Conservation (phyloP, 2,113 vertebrate species). For the Hippocampus guttulatus region DNA sequence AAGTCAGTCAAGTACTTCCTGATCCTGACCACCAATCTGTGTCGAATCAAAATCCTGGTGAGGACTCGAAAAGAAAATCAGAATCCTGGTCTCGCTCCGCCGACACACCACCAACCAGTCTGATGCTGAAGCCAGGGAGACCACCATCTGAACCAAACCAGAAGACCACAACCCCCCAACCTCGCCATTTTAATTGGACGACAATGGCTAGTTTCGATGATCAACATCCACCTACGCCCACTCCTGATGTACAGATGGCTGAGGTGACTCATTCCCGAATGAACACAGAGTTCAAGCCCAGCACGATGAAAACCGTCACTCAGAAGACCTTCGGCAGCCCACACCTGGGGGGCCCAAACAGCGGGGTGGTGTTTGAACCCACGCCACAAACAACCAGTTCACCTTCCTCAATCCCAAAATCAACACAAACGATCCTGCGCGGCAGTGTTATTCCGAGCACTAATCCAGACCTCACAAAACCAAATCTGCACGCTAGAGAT, state of each 20-base stretch:
- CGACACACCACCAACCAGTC: slow-evolving; percentile 13
- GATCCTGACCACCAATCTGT: slow-evolving; percentile 7
- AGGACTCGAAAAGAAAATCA: slow-evolving; percentile 21
- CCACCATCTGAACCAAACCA: slow-evolving; percentile 26
- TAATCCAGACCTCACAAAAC: slow-evolving; percentile 27
- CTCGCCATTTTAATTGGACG: slow-evolving; percentile 13
- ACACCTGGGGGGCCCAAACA: slow-evolving; percentile 21
- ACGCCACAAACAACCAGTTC: slow-evolving; percentile 41
- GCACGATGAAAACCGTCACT: slow-evolving; percentile 18
- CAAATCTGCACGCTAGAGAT: slow-evolving; percentile 18
- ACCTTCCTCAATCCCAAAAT: slow-evolving; percentile 35
- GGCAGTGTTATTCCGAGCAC: slow-evolving; percentile 20
- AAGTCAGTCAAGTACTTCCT: slow-evolving; percentile 11
- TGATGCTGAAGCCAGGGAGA: slow-evolving; percentile 23
- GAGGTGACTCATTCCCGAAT: slow-evolving; percentile 22
- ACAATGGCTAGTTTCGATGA: slow-evolving; percentile 15
- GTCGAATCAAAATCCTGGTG: slow-evolving; percentile 6
- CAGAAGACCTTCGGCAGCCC: slow-evolving; percentile 31
- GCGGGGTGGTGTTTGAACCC: slow-evolving; percentile 42
- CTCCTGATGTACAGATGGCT: slow-evolving; percentile 7
- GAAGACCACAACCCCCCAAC: slow-evolving; percentile 28
- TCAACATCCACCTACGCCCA: slow-evolving; percentile 27
- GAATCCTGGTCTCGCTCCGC: slow-evolving; percentile 4
- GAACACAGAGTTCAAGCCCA: slow-evolving; percentile 27
- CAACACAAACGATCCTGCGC: slow-evolving; percentile 48